phyloP scores from a whole-genome alignment of 2,888 invertebrate genomes.

The Nomada fabriciana region DNA sequence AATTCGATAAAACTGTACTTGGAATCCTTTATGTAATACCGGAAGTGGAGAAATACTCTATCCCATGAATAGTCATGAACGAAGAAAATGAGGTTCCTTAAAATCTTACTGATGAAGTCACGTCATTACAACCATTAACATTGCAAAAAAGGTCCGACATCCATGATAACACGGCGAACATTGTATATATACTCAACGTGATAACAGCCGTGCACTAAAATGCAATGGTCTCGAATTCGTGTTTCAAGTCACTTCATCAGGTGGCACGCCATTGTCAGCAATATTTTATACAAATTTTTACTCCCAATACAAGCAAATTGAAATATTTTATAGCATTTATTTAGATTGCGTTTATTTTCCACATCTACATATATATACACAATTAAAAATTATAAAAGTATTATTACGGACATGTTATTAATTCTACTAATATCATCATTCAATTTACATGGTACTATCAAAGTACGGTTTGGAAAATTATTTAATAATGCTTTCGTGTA shows the following conservation, averaged over 20 bases:
- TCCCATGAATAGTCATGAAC: background rate
- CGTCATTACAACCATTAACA: background rate
- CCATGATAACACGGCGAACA: conserved; percentile 1
- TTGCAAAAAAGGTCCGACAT: background rate
- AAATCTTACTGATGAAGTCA: background rate
- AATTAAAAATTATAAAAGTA: background rate
- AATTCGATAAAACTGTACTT: background rate
- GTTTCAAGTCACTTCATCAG: background rate
- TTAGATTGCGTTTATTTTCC: too few species aligned
- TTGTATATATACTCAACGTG: background rate
- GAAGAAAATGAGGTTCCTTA: background rate
- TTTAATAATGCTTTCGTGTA: background rate
- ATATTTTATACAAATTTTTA: background rate
- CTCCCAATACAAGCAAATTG: background rate
- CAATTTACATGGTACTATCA: background rate
- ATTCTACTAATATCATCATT: background rate
- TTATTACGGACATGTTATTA: background rate
- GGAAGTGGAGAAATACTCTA: background rate
- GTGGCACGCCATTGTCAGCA: background rate
- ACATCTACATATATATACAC: too few species aligned
- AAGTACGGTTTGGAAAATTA: background rate
- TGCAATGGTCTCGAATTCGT: conserved; percentile 4
- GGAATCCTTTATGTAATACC: background rate
- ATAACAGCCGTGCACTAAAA: conserved; percentile 26
- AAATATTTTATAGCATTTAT: background rate